Evolutionary conservation across 2,797 vertebrate species (phyloP).

Genomic region (Todus mexicanus): DNA sequence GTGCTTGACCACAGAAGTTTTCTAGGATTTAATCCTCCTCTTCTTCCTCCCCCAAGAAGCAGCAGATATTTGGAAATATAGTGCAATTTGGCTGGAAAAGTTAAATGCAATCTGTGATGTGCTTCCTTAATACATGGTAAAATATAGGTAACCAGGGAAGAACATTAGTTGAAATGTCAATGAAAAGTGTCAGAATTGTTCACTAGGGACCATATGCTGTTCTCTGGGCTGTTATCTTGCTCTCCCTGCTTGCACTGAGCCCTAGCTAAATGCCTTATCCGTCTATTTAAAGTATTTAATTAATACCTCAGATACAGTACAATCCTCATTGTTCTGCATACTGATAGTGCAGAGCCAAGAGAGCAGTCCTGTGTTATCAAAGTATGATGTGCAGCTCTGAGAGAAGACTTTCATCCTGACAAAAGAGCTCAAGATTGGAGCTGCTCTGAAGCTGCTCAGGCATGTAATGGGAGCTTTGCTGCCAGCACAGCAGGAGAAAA

Average conservation of each 20-base stretch:
- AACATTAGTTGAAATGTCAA: background rate
- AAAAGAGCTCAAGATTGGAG: background rate
- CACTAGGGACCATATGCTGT: background rate
- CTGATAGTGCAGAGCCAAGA: background rate
- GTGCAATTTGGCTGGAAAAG: background rate
- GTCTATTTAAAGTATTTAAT: constrained; percentile 30
- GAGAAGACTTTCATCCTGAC: background rate
- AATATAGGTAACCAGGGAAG: background rate
- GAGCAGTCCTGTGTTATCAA: background rate
- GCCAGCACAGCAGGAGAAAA: background rate
- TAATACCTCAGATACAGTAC: background rate
- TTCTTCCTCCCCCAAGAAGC: background rate
- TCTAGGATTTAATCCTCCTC: background rate
- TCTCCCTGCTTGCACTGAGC: background rate
- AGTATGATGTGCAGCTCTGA: background rate
- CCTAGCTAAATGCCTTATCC: constrained; percentile 11
- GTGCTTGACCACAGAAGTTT: background rate
- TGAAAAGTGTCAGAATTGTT: background rate
- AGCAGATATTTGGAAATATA: background rate
- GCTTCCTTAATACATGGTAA: background rate
- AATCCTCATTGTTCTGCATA: background rate
- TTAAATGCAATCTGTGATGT: background rate
- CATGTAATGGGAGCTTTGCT: background rate
- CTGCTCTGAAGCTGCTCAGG: background rate
- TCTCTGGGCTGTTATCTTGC: background rate